Conservation (phyloP, 1,140 invertebrate species). For the Pectinophora gossypiella region DNA sequence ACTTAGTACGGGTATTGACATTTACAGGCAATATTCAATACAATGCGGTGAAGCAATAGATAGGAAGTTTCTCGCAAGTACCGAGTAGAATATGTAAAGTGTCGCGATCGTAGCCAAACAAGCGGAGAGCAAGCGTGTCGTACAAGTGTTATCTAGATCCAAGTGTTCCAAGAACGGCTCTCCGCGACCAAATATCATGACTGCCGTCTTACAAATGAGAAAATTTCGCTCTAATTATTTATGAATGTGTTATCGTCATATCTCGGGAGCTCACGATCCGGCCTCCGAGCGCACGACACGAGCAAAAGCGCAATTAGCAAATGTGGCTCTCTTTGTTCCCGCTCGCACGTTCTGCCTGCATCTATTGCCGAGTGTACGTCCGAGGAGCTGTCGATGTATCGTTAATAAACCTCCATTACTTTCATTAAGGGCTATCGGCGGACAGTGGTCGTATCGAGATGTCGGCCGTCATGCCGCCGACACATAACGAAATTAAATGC, state of each 20-base stretch:
- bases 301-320: slow-evolving; percentile 74
- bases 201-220: slow-evolving; percentile 74
- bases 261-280: slow-evolving; percentile 70
- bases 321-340: slow-evolving; percentile 73
- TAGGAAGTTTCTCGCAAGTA: not conserved
- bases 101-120: slow-evolving; percentile 36
- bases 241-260: slow-evolving; percentile 75
- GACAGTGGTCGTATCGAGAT: slow-evolving; percentile 62
- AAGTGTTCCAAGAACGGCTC: slow-evolving; percentile 61
- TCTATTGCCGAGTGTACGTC: slow-evolving; percentile 57
- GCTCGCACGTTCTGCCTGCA: slow-evolving; percentile 62
- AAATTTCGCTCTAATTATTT: slow-evolving; percentile 76
- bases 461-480: slow-evolving; percentile 62
- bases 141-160: slow-evolving; percentile 65
- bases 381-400: slow-evolving; percentile 56
- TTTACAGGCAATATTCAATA: not conserved
- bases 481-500: slow-evolving; percentile 69
- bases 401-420: slow-evolving; percentile 73
- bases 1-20: not conserved
- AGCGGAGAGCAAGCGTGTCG: slow-evolving; percentile 62
- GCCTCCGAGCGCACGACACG: slow-evolving; percentile 68
- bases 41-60: not conserved
- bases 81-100: not conserved
- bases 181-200: slow-evolving; percentile 73
- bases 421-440: slow-evolving; percentile 71